phyloP scores from a whole-genome alignment of 2,797 vertebrate species.

The Pelobates cultripes region DNA sequence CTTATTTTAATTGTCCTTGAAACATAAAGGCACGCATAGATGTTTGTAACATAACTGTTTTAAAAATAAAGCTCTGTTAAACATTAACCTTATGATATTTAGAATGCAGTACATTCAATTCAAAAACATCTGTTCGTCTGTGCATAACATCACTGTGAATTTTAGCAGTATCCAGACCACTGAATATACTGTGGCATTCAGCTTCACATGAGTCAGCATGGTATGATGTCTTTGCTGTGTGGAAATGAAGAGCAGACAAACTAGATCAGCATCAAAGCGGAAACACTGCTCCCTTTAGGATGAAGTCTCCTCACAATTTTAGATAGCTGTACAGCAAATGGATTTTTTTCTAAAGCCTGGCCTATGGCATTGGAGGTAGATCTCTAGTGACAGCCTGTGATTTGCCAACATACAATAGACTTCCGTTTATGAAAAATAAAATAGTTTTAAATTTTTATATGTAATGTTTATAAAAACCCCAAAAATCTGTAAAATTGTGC shows the following conservation, averaged over 20 bases:
- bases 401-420: background rate
- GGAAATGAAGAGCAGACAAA: slow-evolving; percentile 12
- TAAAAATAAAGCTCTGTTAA: no score
- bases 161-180: background rate
- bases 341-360: slow-evolving; percentile 17
- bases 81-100: background rate
- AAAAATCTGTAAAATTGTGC: no score
- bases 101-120: background rate
- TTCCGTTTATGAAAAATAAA: background rate
- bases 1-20: no score
- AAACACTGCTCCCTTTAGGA: slow-evolving; percentile 24
- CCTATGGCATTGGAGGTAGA: background rate
- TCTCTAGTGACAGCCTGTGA: background rate
- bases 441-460: background rate
- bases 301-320: slow-evolving; percentile 1
- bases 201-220: background rate
- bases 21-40: no score
- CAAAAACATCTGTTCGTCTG: background rate
- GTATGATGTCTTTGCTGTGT: background rate
- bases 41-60: no score
- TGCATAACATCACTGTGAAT: background rate
- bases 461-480: no score
- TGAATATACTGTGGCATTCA: background rate
- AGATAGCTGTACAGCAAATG: slow-evolving; percentile 3
- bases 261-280: slow-evolving; percentile 18